Conservation (phyloP, 2,113 vertebrate genomes). For the Micronycteris hirsuta region DNA sequence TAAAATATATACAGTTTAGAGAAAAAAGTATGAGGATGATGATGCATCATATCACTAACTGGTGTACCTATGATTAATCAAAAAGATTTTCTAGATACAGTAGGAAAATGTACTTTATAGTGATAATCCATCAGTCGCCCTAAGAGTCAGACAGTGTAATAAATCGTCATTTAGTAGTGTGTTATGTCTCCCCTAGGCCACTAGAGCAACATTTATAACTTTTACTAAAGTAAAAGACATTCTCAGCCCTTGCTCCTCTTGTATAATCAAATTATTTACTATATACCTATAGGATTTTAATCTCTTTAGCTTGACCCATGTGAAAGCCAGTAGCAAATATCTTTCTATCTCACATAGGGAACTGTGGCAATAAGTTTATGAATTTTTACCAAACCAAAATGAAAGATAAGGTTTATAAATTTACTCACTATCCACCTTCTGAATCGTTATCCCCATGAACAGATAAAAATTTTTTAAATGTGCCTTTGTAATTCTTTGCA, state of each 20-base stretch:
- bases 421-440: not conserved
- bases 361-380: not conserved
- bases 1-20: not conserved
- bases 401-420: not conserved
- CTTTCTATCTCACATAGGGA: not conserved
- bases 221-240: not conserved
- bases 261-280: not conserved
- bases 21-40: not conserved
- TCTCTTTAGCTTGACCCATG: not conserved
- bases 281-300: not conserved
- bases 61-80: not conserved
- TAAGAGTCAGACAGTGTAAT: not conserved
- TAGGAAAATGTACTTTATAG: constrained; percentile 18
- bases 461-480: not conserved
- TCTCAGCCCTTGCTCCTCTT: not conserved
- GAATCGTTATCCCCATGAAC: not conserved
- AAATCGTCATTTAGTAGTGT: constrained; percentile 12
- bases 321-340: not conserved
- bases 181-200: not conserved
- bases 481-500: not conserved
- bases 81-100: not conserved
- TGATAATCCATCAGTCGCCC: constrained; percentile 1
- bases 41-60: not conserved
- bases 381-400: not conserved
- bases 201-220: not conserved